Evolutionary conservation across 2,113 vertebrate species (phyloP).

Genomic region (Cinclus mexicanus): DNA sequence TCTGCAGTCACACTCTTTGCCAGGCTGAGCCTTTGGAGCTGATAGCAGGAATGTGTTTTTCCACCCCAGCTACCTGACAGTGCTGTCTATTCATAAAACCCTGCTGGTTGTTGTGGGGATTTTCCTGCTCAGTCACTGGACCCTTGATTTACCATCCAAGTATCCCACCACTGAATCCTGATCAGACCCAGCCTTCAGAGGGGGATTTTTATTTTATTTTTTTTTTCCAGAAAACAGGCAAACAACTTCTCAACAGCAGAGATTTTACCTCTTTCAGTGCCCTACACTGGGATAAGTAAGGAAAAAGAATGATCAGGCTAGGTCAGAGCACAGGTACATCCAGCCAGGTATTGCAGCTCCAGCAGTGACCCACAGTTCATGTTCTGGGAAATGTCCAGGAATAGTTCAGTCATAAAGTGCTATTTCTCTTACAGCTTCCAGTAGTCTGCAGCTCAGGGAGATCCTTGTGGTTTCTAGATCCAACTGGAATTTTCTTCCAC

Average conservation of each 20-base stretch:
- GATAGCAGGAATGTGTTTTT: conserved; percentile 19
- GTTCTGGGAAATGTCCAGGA: background rate
- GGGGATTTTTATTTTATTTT: background rate
- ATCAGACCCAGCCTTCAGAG: background rate
- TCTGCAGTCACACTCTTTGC: conserved; percentile 42
- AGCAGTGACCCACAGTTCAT: background rate
- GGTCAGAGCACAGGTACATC: background rate
- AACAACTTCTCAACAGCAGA: background rate
- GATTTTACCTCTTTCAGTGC: background rate
- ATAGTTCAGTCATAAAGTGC: background rate
- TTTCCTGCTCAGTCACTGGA: background rate
- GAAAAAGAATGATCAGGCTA: background rate
- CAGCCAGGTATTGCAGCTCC: background rate
- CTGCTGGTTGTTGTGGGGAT: background rate
- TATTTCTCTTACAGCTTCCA: conserved; percentile 1
- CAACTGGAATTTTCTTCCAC: background rate
- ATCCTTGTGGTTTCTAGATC: background rate
- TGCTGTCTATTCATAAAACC: background rate
- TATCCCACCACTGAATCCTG: background rate
- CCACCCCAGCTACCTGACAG: conserved; percentile 36
- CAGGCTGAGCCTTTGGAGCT: conserved; percentile 49
- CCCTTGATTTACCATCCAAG: background rate
- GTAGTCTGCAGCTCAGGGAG: background rate
- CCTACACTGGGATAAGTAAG: background rate
- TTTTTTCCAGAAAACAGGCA: background rate